Evolutionary conservation across 1,140 invertebrate genomes (phyloP), one percentile per base, ranked within the genome.

Genomic region (Plodia interpunctella): DNA sequence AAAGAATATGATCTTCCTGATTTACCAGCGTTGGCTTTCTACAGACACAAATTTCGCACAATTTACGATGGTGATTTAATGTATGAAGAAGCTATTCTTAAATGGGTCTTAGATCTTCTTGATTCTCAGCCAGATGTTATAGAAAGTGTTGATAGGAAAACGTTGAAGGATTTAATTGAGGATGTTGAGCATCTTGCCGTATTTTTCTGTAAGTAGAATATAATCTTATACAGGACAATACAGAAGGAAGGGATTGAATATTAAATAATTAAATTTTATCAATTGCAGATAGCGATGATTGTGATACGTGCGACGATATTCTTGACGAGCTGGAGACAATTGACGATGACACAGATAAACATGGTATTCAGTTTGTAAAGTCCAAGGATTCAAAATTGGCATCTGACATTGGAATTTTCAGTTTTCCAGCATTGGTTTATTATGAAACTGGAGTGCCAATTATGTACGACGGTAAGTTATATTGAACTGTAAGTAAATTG

Each of bases 331-430:
- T 98, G 62, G 97, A 98, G 90, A 97, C 96, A 35, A 98, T 98
- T 75, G 97, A 98, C 76, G 97, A 98, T 85, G 96, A 98, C 68
- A 96, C 96, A 8, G 96, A 98, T 78, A 94, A 97, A 73, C 94
- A 97, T 72, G 96, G 96, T 60, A 97, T 97, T 72, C 96, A 98
- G 86, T 97, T 98, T 87, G 97, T 98, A 6, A 98, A 98, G 80
- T 97, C 96, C 0, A 97, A 96, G 76, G 97, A 98, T 88, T 92
- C 95, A 18, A 96, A 96, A 85, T 85, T 97, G 51, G 97, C 97
- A 4, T 95, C 97, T 38, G 96, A 97, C 90, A 94, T 97, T 74
- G 96, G 96, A 56, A 96, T 98, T 74, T 97, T 96, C 81, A 95
- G 96, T 75, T 96, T 98, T 74, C 96, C 96, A 59, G 95, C 96